phyloP scores from a whole-genome alignment of 2,797 vertebrate genomes.

The Danio aesculapii region DNA sequence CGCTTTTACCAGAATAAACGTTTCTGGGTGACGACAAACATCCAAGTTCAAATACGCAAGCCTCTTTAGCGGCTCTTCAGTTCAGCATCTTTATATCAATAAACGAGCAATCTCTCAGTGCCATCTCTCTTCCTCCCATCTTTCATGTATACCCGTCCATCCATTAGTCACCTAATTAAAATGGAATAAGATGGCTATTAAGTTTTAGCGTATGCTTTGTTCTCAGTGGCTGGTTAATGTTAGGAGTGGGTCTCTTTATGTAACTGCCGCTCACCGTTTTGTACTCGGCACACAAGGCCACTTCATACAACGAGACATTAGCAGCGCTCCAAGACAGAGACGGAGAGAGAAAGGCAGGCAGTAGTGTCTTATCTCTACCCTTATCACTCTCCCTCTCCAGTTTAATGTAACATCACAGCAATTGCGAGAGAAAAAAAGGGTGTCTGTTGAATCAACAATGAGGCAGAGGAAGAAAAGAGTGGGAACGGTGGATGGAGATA shows the following conservation, averaged over 20 bases:
- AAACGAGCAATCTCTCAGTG: constrained; percentile 75
- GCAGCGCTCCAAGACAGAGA: constrained; percentile 54
- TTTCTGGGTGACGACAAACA: constrained; percentile 17
- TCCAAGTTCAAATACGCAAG: constrained; percentile 53
- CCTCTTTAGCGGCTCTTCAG: constrained; percentile 61
- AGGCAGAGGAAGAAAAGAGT: constrained; percentile 39
- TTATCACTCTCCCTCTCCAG: constrained; percentile 55
- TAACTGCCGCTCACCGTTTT: constrained; percentile 63
- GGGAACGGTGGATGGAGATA: constrained; percentile 51
- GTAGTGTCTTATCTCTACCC: constrained; percentile 64
- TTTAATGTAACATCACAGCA: constrained; percentile 75
- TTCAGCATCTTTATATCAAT: constrained; percentile 73
- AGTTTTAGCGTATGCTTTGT: constrained; percentile 79
- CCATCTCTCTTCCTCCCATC: constrained; percentile 77
- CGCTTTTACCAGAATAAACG: constrained; percentile 37
- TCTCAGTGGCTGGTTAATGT: constrained; percentile 79
- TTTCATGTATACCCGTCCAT: constrained; percentile 71
- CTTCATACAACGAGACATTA: constrained; percentile 71
- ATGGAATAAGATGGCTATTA: constrained; percentile 80
- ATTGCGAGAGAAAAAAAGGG: constrained; percentile 33
- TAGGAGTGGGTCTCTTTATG: constrained; percentile 74
- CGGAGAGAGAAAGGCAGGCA: constrained; percentile 50
- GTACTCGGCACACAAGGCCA: constrained; percentile 66
- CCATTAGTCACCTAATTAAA: constrained; percentile 87
- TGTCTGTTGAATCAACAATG: constrained; percentile 48